Base-by-base conservation (phyloP, 2,797 vertebrate genomes). In the Nyctibius grandis region DNA sequence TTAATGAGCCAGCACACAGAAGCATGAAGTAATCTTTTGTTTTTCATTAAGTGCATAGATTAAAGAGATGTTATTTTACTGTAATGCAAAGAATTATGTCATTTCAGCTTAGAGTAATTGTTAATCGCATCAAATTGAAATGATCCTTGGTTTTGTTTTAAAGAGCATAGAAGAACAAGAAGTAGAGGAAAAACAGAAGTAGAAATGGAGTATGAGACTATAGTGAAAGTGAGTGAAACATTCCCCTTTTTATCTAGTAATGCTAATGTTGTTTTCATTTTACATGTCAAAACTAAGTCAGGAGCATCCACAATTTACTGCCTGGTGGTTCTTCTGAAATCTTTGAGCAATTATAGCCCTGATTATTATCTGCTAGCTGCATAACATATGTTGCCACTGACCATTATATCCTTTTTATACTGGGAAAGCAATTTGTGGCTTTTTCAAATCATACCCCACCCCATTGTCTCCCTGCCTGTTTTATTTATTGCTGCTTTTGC, bases 111-210 rank as follows among this genome's bases (percentile, higher is more conserved):
- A 97, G 97, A 96, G 93, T 85, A 89, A 78, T 15, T 97, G 95
- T 85, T 96, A 85, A 97, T 96, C 95, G 92, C 63, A 60, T 97
- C 85, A 91, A 92, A 97, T 97, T 97, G 90, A 97, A 97, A 97
- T 95, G 93, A 97, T 97, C 97, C 96, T 97, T 97, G 97, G 89
- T 97, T 97, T 97, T 97, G 97, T 97, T 97, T 97, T 97, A 96
- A 97, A 97, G 97, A 97, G 93, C 97, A 97, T 97, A 97, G 97
- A 97, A 97, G 97, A 97, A 97, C 97, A 97, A 97, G 97, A 97
- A 97, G 97, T 97, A 97, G 97, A 97, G 97, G 97, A 97, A 96
- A 97, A 97, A 95, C 96, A 97, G 97, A 97, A 97, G 97, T 97
- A 97, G 95, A 97, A 97, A 97, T 97, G 97, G 97, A 97, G 81